Evolutionary conservation across 2,113 vertebrate genomes (phyloP), one percentile per base, ranked within the genome.

Genomic region (Elgaria multicarinata): DNA sequence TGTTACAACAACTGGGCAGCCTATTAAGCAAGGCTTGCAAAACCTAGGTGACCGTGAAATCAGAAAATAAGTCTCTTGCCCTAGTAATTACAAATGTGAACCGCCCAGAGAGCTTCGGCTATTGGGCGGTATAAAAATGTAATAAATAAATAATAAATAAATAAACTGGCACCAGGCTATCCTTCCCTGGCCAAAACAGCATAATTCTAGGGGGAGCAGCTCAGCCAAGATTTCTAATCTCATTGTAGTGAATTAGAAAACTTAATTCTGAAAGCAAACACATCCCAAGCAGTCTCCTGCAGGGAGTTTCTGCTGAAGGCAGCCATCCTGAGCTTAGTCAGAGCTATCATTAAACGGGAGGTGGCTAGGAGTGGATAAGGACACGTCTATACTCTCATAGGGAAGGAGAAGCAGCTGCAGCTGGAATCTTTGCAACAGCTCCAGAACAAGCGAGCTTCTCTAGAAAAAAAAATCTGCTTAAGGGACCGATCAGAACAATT

Each of bases 1-100:
- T 86, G 67, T 62, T 89, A 46, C 82, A 83, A 62, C 22, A 53
- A 33, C 6, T 53, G 33, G 5, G 3, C 44, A 24, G 58, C 62
- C 91, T 13, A 39, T 55, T 46, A 91, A 91, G 58, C 33, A 36
- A 75, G 77, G 69, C 22, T 2, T 50, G 9, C 33, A 53, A n/a
- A 64, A 64, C 6, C 55, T 62, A 31, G 12, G 62, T 28, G 80
- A 89, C 89, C 74, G 87, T 87, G 91, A 87, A 93, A 88, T 53
- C 42, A 89, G 72, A n/a, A 81, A 87, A 91, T 64, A 55, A 72
- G n/a, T 5, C 87, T 87, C 87, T 66, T 42, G 76, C 13, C 50
- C 79, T 91, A 91, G 67, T 87, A 93, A 90, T 67, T 82, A 92
- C 55, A 94, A n/a, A n/a, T n/a, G n/a, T n/a, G n/a, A n/a, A n/a